Evolutionary conservation across 2,888 invertebrate genomes (phyloP), one percentile per base, ranked within the genome.

Genomic region (Yponomeuta evonymella): DNA sequence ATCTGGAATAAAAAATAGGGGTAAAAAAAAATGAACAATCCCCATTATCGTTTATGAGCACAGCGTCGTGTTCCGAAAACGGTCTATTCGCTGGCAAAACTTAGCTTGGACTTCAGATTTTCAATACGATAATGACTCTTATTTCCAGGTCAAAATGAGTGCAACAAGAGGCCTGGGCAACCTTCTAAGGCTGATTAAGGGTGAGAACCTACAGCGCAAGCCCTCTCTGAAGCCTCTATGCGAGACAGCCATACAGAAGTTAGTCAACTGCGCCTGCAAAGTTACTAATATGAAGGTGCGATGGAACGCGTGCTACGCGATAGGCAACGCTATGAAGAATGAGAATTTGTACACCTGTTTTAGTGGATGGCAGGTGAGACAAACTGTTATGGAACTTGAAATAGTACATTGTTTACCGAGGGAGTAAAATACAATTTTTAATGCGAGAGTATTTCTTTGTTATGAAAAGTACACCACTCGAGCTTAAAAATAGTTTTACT

Each of bases 231-330:
- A 90, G 74, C 86, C 90, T 62, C 85, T 94, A 70, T 91, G 94
- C 71, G 93, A 94, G 75, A 82, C 84, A 1, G 95, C 95, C 3
- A 93, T 97, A 73, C 87, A 90, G 75, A 94, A 94, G 76, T 90
- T 98, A 67, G 89, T 96, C 70, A 94, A 95, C 75, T 95, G 95
- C 82, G 94, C 96, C 29, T 94, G 93, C 10, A 93, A 93, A 62
- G 95, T 95, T 48, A 94, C 94, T 70, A 95, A 95, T 82, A 96
- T 97, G 94, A 98, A 98, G 91, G 97, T 97, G 62, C 94, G 97
- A 70, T 98, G 98, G 98, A 98, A 98, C 86, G 95, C 97, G 1
- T 98, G 98, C 83, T 96, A 97, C 83, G 97, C 97, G 1, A 87
- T 97, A 72, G 96, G 97, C 36, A 96, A 95, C 78, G 93, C 96